phyloP scores from a whole-genome alignment of 2,797 vertebrate species.

The Intellagama lesueurii region DNA sequence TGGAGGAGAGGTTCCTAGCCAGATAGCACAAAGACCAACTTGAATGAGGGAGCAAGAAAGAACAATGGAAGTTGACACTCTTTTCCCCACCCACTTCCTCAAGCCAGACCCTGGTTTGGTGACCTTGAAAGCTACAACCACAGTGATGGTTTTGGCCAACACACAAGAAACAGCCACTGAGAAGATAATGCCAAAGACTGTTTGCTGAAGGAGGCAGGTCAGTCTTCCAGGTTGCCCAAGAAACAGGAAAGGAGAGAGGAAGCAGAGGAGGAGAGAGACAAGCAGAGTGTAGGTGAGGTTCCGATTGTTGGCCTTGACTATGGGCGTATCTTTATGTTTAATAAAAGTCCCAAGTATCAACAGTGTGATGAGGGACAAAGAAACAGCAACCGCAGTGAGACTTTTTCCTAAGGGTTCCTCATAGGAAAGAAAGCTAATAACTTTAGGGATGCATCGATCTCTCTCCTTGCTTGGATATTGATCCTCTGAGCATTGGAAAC shows the following conservation, averaged over 20 bases:
- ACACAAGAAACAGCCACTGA: slow-evolving; percentile 6
- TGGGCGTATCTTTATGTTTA: background rate
- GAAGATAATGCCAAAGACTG: background rate
- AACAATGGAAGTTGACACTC: background rate
- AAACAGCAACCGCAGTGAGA: no score
- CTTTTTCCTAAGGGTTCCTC: background rate
- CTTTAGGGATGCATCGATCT: background rate
- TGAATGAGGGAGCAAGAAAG: background rate
- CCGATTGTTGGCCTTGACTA: slow-evolving; percentile 7
- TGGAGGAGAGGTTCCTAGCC: background rate
- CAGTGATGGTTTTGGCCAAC: background rate
- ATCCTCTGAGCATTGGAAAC: background rate
- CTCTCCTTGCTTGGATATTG: background rate
- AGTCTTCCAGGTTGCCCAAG: background rate
- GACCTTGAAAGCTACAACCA: background rate
- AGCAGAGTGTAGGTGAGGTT: background rate
- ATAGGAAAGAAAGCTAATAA: background rate
- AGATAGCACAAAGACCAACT: background rate
- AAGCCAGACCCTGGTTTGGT: background rate
- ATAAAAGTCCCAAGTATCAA: background rate
- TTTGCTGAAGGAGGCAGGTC: background rate
- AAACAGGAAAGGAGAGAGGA: background rate
- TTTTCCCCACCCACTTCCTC: background rate
- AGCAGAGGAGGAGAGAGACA: background rate
- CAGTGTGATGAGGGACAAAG: background rate